phyloP scores from a whole-genome alignment of 2,797 vertebrate genomes.

The Halcyon chelicuti region DNA sequence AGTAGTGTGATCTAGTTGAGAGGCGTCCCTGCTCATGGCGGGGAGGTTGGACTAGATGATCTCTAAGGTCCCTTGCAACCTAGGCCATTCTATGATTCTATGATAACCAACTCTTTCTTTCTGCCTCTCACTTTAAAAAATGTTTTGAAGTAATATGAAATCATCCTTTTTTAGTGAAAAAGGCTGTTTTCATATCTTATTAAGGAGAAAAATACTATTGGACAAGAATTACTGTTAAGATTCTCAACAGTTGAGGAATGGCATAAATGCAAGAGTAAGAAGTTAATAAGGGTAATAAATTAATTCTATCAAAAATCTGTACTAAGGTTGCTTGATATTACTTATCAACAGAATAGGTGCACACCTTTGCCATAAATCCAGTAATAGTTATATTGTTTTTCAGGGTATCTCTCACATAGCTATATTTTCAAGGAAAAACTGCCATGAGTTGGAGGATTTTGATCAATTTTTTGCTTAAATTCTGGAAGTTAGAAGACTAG shows the following conservation, averaged over 20 bases:
- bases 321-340: neutral
- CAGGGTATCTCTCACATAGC: neutral
- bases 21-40: no score
- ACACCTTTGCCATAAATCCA: neutral
- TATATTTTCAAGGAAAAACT: neutral
- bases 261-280: neutral
- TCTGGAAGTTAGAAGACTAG: neutral
- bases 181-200: neutral
- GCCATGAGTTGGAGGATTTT: neutral
- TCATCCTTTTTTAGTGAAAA: neutral
- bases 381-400: neutral
- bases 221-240: neutral
- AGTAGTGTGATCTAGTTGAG: no score
- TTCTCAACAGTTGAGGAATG: neutral
- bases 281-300: neutral
- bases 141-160: neutral
- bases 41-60: no score
- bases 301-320: neutral
- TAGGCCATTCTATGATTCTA: no score
- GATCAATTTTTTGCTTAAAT: neutral
- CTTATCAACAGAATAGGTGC: neutral
- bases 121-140: neutral
- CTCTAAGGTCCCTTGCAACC: no score
- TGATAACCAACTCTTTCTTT: neutral
- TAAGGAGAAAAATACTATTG: neutral